These are phyloP conservation scores for Idaea biselata DNA, from an alignment of 2,888 invertebrate genomes.

Conservation along the genomic window DNA sequence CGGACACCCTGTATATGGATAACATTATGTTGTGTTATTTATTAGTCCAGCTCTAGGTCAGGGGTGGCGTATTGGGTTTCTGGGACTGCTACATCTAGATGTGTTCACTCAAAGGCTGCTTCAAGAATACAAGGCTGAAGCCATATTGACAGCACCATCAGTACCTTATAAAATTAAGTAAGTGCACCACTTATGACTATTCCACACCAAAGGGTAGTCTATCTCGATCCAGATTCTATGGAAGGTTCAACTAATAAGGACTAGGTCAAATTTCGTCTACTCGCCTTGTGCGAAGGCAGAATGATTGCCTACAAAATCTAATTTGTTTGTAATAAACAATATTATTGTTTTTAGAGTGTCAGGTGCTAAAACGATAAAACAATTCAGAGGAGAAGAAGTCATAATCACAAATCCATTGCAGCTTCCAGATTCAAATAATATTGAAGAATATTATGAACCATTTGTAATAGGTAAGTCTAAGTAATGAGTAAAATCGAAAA, in stretches of 20 bases:
- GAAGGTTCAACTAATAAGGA: background rate
- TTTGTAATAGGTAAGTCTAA: conserved; percentile 87
- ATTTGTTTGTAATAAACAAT: background rate
- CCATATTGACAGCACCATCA: conserved; percentile 91
- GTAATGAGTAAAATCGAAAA: conserved; percentile 7
- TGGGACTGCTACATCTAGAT: conserved; percentile 92
- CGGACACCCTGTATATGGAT: no score
- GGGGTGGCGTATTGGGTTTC: conserved; percentile 93
- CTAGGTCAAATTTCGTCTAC: background rate
- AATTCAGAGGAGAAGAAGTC: conserved; percentile 81
- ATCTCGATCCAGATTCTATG: no score
- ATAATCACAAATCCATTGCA: conserved; percentile 88
- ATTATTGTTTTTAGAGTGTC: conserved; percentile 85
- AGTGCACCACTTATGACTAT: conserved; percentile 23
- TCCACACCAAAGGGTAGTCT: background rate
- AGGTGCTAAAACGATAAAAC: conserved; percentile 86
- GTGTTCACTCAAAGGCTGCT: conserved; percentile 92
- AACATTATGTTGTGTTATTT: conserved; percentile 25
- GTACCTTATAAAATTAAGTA: conserved; percentile 88
- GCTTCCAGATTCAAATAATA: conserved; percentile 84
- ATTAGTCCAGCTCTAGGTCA: conserved; percentile 91
- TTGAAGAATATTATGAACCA: conserved; percentile 91
- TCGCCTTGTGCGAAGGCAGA: background rate
- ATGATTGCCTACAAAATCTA: background rate
- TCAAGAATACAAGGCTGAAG: conserved; percentile 90